These are phyloP conservation scores for Azemiops feae DNA, from an alignment of 2,113 vertebrate genomes.

Conservation along the genomic window DNA sequence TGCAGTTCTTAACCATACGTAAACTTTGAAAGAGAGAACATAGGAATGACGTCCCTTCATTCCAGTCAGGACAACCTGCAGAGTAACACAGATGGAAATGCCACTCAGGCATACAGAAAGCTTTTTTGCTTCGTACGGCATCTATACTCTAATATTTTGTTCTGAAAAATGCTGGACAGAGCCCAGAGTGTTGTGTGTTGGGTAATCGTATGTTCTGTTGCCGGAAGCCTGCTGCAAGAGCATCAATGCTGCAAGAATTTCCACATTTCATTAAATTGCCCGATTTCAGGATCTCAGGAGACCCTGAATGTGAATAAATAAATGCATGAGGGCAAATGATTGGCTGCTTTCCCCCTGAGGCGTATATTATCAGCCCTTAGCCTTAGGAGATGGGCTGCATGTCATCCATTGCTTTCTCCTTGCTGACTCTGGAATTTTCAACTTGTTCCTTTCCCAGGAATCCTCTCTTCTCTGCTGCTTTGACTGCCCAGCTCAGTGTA, in stretches of 20 bases:
- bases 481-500: neutral
- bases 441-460: neutral
- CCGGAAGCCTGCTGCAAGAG: neutral
- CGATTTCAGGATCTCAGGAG: neutral
- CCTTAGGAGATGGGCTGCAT: neutral
- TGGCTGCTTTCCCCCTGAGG: neutral
- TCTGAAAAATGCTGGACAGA: neutral
- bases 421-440: neutral
- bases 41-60: neutral
- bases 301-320: neutral
- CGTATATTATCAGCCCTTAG: neutral
- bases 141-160: neutral
- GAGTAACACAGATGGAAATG: neutral
- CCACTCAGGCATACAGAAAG: neutral
- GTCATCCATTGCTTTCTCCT: neutral
- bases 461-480: neutral
- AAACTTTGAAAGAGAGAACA: neutral
- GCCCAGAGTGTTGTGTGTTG: neutral
- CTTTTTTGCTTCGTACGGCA: neutral
- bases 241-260: neutral
- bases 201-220: neutral
- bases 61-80: neutral
- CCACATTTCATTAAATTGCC: constrained; percentile 2
- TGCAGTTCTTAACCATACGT: neutral
- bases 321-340: neutral